Percentiles rank a stretch among this genome's conserved stretches.
Evolutionary conservation across 37 sponge, comb jelly and placozoan genomes (phyloP).

Genomic region (Axinella damicornis): DNA sequence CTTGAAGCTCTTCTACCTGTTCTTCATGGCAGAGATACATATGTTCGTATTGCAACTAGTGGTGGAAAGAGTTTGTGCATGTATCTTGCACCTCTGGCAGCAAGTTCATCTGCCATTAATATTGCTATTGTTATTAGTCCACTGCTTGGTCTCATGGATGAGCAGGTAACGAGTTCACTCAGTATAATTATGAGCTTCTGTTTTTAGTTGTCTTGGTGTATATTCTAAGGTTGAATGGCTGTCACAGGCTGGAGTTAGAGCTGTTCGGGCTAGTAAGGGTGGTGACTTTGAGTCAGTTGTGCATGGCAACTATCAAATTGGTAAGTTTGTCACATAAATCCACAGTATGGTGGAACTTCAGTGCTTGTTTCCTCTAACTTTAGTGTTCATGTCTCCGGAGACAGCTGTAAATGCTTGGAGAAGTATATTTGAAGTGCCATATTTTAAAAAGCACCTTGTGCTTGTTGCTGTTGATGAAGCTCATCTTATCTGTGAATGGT

Average conservation of each 20-base stretch:
- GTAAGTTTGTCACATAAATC: not conserved
- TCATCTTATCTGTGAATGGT: not conserved
- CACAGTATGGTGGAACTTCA: not conserved
- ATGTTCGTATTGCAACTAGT: conserved; percentile 12
- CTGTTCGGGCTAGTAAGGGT: no score
- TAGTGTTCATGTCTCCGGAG: not conserved
- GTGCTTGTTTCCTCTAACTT: not conserved
- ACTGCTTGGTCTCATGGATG: conserved; percentile 2
- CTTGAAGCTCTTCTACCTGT: not conserved
- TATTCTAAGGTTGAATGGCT: no score
- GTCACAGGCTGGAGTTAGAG: no score
- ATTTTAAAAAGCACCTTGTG: not conserved
- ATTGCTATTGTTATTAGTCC: conserved; percentile 12
- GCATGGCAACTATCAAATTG: not conserved
- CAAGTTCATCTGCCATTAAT: not conserved
- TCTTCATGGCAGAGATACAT: conserved; percentile 15
- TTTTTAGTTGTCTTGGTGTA: no score
- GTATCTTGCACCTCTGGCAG: not conserved
- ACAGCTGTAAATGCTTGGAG: not conserved
- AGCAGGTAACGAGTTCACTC: not conserved
- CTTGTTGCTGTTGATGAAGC: conserved; percentile 9
- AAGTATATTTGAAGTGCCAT: not conserved
- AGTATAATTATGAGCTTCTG: no score
- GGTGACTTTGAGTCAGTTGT: no score
- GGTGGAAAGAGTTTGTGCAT: conserved; percentile 11